Conservation (phyloP, 2,113 vertebrate genomes). For the Ammospiza caudacuta region DNA sequence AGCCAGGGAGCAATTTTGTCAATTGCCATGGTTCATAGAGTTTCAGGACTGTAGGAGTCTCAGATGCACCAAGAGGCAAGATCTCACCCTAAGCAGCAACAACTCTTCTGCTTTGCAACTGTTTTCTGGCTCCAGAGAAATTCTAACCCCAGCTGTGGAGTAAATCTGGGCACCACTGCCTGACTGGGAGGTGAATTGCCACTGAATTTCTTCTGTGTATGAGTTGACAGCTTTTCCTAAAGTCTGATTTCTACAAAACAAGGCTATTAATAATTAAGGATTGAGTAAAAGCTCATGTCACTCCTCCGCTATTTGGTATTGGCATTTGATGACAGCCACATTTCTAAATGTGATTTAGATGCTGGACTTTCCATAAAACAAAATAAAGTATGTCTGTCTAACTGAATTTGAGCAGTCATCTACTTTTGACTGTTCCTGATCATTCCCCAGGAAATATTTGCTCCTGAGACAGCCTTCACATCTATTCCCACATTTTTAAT, state of each 20-base stretch:
- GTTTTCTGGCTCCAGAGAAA: background rate
- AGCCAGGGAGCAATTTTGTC: background rate
- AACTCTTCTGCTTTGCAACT: background rate
- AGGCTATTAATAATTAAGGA: constrained; percentile 57
- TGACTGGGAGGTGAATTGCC: background rate
- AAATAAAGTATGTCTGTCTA: constrained; percentile 56
- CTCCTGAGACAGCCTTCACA: background rate
- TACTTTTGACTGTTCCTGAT: background rate
- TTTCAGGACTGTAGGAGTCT: accelerated
- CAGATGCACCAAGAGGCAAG: no score
- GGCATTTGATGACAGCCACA: constrained; percentile 59
- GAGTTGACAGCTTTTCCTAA: constrained; percentile 9
- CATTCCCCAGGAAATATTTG: constrained; percentile 25
- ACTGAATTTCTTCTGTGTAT: background rate
- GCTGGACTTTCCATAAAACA: constrained; percentile 36
- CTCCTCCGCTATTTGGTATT: constrained; percentile 45
- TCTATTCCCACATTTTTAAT: constrained; percentile 2
- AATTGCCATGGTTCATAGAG: background rate
- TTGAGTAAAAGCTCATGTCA: constrained; percentile 55
- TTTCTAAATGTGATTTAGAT: constrained; percentile 62
- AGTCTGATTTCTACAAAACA: constrained; percentile 43
- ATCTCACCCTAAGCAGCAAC: background rate
- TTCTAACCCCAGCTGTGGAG: background rate
- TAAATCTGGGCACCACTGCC: background rate
- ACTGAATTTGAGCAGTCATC: constrained; percentile 40